Conservation (phyloP, 2,113 vertebrate species). For the Heterocephalus glaber region DNA sequence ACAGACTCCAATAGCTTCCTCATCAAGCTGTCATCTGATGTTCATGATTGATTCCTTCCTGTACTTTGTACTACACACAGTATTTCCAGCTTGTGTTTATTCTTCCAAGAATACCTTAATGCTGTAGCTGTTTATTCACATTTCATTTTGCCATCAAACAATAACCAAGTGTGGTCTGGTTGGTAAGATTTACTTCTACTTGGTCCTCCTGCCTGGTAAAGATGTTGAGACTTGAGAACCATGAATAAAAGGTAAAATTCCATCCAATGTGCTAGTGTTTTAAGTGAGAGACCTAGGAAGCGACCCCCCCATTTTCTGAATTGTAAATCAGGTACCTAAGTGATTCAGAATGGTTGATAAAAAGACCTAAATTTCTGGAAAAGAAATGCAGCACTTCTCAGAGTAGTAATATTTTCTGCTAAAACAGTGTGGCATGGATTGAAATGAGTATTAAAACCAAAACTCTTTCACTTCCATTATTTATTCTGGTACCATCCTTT, state of each 20-base stretch:
- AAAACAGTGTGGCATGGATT: neutral
- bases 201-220: constrained; percentile 52
- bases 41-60: constrained; percentile 68
- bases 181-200: constrained; percentile 61
- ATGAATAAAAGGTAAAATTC: constrained; percentile 46
- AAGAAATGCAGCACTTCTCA: neutral
- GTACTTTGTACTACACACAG: constrained; percentile 53
- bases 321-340: neutral
- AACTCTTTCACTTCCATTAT: neutral
- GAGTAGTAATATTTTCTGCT: neutral
- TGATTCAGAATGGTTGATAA: constrained; percentile 34
- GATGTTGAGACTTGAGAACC: constrained; percentile 46
- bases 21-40: constrained; percentile 44
- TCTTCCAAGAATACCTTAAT: constrained; percentile 65
- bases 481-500: neutral
- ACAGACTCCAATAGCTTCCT: constrained; percentile 51
- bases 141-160: constrained; percentile 67
- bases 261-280: neutral
- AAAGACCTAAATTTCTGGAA: neutral
- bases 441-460: neutral
- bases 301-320: neutral
- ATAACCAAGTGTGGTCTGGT: constrained; percentile 63
- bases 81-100: constrained; percentile 69
- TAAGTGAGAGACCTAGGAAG: neutral
- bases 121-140: constrained; percentile 46